Evolutionary conservation across 2,888 invertebrate genomes (phyloP), one percentile per base, ranked within the genome.

Genomic region (Oeneis ivallda): DNA sequence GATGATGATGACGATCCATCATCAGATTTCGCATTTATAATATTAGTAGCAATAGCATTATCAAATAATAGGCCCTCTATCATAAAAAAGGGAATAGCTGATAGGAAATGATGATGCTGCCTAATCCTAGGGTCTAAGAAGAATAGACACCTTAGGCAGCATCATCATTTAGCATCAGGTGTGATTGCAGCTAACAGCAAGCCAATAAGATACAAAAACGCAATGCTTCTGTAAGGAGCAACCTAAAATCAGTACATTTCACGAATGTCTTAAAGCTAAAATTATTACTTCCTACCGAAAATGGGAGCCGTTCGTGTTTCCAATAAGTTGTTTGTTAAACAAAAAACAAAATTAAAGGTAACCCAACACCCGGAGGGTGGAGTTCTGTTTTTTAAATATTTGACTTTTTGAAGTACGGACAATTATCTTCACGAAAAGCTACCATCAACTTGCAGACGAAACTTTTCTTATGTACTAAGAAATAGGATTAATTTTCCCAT

Each of bases 331-430:
- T 68, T 81, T 77, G 75, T 76, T 74, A 73, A 79, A 72, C 70
- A 71, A 74, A 77, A 76, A 78, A 77, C 79, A 76, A 75, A 76
- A 64, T 71, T 74, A 79, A 79, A 79, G 76, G 79, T 78, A 77
- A 77, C 76, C 72, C 76, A 79, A 82, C 79, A 74, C 78, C 83
- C 82, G 80, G 76, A 74, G 81, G 80, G 80, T 70, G 84, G 81
- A 37, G 56, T 19, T 54, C 41, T 41, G 56, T 41, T 19, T 84
- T 37, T 84, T 83, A 85, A 86, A 86, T 84, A 86, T 87, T 86
- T 85, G 82, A 80, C 81, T 82, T 83, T 84, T 84, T 84, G 78
- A 85, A 87, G 86, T 85, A 77, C 81, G 78, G 83, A 84, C 82
- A 82, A 87, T 89, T 89, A 88, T 84, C 85, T 84, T 83, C 79